These are phyloP conservation scores for Stratiolaelaps scimitus DNA, from an alignment of 1,140 invertebrate species.

Conservation along the genomic window DNA sequence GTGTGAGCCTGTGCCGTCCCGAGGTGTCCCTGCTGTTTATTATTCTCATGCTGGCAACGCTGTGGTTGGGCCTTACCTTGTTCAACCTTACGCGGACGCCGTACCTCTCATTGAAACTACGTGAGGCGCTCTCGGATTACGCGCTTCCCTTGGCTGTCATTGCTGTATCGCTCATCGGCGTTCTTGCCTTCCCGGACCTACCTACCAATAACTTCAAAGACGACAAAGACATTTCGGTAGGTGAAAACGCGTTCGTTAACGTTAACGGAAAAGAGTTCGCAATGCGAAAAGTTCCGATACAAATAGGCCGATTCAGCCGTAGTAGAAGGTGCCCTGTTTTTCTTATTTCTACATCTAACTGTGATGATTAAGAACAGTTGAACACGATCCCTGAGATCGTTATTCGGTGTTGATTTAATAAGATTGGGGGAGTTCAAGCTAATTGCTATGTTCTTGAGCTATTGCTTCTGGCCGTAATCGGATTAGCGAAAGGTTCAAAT, in stretches of 20 bases:
- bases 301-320: too few species aligned
- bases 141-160: constrained; percentile 46
- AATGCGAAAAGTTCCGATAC: too few species aligned
- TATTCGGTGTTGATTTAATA: too few species aligned
- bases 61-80: constrained; percentile 19
- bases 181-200: constrained; percentile 41
- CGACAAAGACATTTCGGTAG: not conserved
- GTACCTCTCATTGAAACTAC: constrained; percentile 43
- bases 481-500: too few species aligned
- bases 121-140: constrained; percentile 46
- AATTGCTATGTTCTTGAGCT: too few species aligned
- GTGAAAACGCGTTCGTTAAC: not conserved
- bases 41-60: constrained; percentile 21
- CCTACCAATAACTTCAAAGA: constrained; percentile 17
- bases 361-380: too few species aligned
- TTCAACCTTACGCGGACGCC: constrained; percentile 37
- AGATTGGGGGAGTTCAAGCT: too few species aligned
- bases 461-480: too few species aligned
- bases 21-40: constrained; percentile 19
- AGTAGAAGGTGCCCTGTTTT: too few species aligned
- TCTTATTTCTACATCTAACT: too few species aligned
- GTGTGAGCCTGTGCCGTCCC: constrained; percentile 13
- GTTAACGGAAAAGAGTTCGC: too few species aligned
- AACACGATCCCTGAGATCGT: too few species aligned
- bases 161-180: constrained; percentile 45